A percentile compares a stretch with the other conserved stretches of the same genome.
phyloP scores from a whole-genome alignment of 2,113 vertebrate species.

The Stegastes partitus region DNA sequence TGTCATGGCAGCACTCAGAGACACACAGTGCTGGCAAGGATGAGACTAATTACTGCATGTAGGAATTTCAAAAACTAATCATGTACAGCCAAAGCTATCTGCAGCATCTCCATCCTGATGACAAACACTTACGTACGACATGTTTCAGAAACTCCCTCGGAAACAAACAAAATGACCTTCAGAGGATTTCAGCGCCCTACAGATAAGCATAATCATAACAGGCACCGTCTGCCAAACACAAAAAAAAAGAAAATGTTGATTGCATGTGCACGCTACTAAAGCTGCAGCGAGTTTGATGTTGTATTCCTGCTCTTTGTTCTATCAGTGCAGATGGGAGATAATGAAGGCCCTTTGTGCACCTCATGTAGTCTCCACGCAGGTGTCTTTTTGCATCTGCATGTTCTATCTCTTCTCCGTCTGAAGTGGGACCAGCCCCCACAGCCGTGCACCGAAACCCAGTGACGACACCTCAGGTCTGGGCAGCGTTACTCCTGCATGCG shows the following conservation, averaged over 20 bases:
- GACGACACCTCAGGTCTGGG: conserved; percentile 48
- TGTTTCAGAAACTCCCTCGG: conserved; percentile 49
- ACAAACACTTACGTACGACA: conserved; percentile 40
- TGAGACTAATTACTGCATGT: conserved; percentile 52
- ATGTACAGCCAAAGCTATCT: conserved; percentile 43
- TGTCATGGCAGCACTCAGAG: conserved; percentile 7
- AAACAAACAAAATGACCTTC: conserved; percentile 59
- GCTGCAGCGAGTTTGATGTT: conserved; percentile 21
- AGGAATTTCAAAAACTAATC: conserved; percentile 57
- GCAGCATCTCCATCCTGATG: conserved; percentile 54
- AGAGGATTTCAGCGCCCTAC: conserved; percentile 50
- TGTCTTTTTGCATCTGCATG: conserved; percentile 50
- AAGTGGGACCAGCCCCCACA: conserved; percentile 9
- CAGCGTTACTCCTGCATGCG: conserved; percentile 53
- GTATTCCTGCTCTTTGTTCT: conserved; percentile 33
- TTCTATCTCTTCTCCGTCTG: conserved; percentile 42
- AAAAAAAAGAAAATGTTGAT: conserved; percentile 32
- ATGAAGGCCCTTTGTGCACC: conserved; percentile 20
- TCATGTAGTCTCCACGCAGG: conserved; percentile 28
- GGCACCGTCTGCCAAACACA: conserved; percentile 29
- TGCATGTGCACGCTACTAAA: conserved; percentile 19
- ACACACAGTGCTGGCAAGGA: conserved; percentile 14
- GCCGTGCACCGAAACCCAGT: not conserved
- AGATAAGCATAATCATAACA: conserved; percentile 65
- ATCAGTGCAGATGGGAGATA: conserved; percentile 37